Conservation (phyloP, 2,113 vertebrate species). For the Charina bottae region DNA sequence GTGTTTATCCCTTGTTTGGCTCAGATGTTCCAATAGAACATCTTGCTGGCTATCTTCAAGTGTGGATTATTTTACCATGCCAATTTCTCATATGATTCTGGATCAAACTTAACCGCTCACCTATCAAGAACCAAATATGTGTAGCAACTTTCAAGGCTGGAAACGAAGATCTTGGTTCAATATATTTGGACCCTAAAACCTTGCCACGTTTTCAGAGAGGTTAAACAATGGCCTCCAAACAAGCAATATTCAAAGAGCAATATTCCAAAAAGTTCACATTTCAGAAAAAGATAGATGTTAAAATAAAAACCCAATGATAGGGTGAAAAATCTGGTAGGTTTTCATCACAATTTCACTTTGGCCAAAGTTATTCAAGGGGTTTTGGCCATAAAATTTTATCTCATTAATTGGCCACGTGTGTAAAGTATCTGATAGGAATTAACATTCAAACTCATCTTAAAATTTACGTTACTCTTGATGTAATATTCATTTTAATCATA, state of each 20-base stretch:
- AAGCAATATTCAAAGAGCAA: not conserved
- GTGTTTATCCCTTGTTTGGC: too few species aligned
- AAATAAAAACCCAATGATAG: not conserved
- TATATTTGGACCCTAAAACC: too few species aligned
- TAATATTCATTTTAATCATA: not conserved
- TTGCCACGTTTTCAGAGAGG: too few species aligned
- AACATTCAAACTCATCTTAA: not conserved
- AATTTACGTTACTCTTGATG: not conserved
- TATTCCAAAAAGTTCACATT: not conserved
- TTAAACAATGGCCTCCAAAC: too few species aligned
- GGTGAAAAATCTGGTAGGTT: not conserved
- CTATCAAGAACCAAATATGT: too few species aligned
- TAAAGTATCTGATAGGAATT: not conserved
- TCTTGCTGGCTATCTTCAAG: too few species aligned
- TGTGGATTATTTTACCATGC: too few species aligned
- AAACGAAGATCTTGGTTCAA: too few species aligned
- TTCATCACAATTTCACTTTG: not conserved
- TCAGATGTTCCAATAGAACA: too few species aligned
- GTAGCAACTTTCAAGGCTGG: too few species aligned
- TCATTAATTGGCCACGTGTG: not conserved
- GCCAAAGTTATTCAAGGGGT: not conserved
- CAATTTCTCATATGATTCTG: too few species aligned
- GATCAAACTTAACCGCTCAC: too few species aligned
- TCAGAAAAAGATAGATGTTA: not conserved
- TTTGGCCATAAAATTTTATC: not conserved